Evolutionary conservation across 2,888 invertebrate genomes (phyloP), one percentile per base, ranked within the genome.

Genomic region (Calliphora vomitoria): DNA sequence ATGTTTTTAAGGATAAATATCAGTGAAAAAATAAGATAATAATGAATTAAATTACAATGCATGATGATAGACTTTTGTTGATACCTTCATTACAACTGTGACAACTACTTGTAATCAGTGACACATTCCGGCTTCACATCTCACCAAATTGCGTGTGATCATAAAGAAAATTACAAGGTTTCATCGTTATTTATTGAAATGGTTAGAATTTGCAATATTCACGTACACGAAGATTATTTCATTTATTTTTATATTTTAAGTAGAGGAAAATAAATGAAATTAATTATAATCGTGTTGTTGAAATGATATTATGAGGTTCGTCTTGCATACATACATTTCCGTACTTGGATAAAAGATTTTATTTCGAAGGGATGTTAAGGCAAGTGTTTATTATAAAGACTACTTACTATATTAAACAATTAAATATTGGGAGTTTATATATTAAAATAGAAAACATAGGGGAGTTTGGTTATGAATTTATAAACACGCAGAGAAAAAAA

Each of bases 71-170:
- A 60, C 31, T 15, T 60, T 60, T 60, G 35, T 6, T 60, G 15
- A 60, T 60, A 60, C 13, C 60, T 60, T 60, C 15, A 5, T 5
- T 60, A 60, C 60, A 60, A 60, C 60, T 60, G 60, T 15, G 60
- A 31, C 58, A 31, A 60, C 31, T 60, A 60, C 25, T 60, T 25
- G 60, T 6, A 60, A 60, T 60, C 31, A 60, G 60, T 31, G 11
- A 25, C 11, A 60, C 31, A 35, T 25, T n/a, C 5, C 50, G 50
- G 6, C 50, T 10, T 58, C 25, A 15, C 31, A 11, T 13, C 6
- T 31, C 6, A 25, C 4, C 11, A 60, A 60, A 31, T 11, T 60
- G 31, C 13, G 31, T 13, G 25, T 15, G 25, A 20, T 11, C 1
- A 31, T 5, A 60, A 60, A 8, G 3, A 60, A 8, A 31, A 25